These are phyloP conservation scores for Delichon dasypus DNA, from an alignment of 2,797 vertebrate genomes.

Conservation along the genomic window DNA sequence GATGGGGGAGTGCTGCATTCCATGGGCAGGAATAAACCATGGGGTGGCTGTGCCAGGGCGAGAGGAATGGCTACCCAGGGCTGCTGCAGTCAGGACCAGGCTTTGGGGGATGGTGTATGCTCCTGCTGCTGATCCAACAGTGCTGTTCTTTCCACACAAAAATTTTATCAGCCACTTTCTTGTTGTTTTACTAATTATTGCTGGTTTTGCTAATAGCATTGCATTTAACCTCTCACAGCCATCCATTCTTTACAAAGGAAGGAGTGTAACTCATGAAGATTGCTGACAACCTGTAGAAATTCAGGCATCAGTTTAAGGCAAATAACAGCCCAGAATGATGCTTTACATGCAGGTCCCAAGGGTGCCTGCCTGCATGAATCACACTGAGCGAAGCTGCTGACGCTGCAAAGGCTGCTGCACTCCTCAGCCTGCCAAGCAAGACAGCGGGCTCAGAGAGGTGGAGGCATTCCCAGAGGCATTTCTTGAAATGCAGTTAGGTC, in stretches of 20 bases:
- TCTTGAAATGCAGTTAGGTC: background rate
- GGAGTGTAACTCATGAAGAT: background rate
- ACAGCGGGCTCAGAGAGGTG: background rate
- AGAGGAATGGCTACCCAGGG: background rate
- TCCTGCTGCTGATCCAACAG: background rate
- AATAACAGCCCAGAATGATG: slow-evolving; percentile 11
- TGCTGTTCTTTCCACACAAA: background rate
- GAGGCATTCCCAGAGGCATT: background rate
- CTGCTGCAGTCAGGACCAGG: background rate
- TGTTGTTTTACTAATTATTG: background rate
- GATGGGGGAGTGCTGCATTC: background rate
- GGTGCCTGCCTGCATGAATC: background rate
- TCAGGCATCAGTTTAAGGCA: background rate
- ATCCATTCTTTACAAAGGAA: background rate
- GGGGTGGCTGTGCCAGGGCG: fast-evolving
- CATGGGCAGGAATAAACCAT: fast-evolving
- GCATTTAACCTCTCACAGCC: background rate
- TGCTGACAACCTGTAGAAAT: background rate
- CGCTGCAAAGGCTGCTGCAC: background rate
- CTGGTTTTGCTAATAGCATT: background rate
- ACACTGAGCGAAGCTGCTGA: background rate
- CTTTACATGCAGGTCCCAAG: background rate
- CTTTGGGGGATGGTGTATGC: background rate
- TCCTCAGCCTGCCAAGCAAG: slow-evolving; percentile 2
- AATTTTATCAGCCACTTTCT: background rate